These are phyloP conservation scores for Polietes domitor DNA, from an alignment of 2,888 invertebrate species.

Conservation along the genomic window DNA sequence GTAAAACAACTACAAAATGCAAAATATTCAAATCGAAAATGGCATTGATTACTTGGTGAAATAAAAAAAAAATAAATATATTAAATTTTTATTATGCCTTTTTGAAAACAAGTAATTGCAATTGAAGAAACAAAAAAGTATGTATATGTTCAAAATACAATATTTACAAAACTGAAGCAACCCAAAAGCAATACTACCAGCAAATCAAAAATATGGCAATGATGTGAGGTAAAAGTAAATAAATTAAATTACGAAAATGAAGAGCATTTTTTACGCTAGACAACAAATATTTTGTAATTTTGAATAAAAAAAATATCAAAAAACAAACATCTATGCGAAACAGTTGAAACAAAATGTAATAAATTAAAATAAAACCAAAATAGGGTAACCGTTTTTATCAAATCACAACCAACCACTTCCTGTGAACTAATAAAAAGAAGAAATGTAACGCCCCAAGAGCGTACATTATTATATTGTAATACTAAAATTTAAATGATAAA, in stretches of 20 bases:
- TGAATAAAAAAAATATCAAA: constrained; percentile 20
- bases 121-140: constrained; percentile 37
- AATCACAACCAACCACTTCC: too few relatives aligned
- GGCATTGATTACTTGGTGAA: constrained; percentile 49
- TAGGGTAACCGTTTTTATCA: too few relatives aligned
- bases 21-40: constrained; percentile 48
- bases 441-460: too few relatives aligned
- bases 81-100: constrained; percentile 34
- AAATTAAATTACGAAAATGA: constrained; percentile 20
- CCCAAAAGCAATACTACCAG: constrained; percentile 64
- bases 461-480: too few relatives aligned
- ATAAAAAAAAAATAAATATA: too few relatives aligned
- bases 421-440: too few relatives aligned
- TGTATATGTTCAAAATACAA: constrained; percentile 29
- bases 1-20: constrained; percentile 62
- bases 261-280: constrained; percentile 66
- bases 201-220: constrained; percentile 40
- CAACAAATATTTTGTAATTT: constrained; percentile 49
- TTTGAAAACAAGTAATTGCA: background rate
- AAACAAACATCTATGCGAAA: constrained; percentile 51
- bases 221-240: constrained; percentile 55
- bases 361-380: constrained; percentile 27
- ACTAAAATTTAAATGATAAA: too few relatives aligned
- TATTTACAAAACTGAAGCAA: constrained; percentile 61
- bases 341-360: constrained; percentile 65